These are phyloP conservation scores for Noturus placidus DNA, from an alignment of 2,113 vertebrate genomes.

Conservation along the genomic window DNA sequence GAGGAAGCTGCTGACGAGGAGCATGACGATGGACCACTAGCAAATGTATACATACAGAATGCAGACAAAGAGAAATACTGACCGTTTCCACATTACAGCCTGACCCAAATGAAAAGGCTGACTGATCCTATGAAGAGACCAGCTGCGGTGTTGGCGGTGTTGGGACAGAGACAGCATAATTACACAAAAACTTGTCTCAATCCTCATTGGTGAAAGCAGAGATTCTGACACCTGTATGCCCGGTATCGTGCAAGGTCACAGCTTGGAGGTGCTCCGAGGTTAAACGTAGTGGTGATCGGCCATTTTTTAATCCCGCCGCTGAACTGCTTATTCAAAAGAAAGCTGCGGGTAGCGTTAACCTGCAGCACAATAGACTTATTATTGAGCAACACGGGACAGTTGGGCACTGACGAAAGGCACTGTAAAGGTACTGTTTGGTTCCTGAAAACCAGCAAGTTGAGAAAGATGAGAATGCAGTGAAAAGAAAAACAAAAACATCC, in stretches of 20 bases:
- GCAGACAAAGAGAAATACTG: neutral
- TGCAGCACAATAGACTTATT: conserved; percentile 43
- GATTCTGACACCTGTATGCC: neutral
- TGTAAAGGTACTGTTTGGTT: conserved; percentile 22
- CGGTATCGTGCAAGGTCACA: conserved; percentile 11
- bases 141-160: neutral
- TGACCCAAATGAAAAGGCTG: neutral
- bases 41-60: neutral
- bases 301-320: conserved; percentile 27
- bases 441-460: conserved; percentile 27
- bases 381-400: conserved; percentile 39
- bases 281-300: conserved; percentile 38
- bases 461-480: conserved; percentile 18
- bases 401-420: conserved; percentile 35
- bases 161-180: conserved; percentile 15
- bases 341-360: conserved; percentile 16
- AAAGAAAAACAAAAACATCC: neutral
- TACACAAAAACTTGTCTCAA: conserved; percentile 4
- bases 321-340: conserved; percentile 49
- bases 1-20: neutral
- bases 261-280: conserved; percentile 25
- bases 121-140: neutral
- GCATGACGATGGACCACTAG: neutral
- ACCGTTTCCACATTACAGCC: neutral
- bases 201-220: conserved; percentile 9